phyloP scores from a whole-genome alignment of 2,888 invertebrate genomes.

The Melanotus villosus region DNA sequence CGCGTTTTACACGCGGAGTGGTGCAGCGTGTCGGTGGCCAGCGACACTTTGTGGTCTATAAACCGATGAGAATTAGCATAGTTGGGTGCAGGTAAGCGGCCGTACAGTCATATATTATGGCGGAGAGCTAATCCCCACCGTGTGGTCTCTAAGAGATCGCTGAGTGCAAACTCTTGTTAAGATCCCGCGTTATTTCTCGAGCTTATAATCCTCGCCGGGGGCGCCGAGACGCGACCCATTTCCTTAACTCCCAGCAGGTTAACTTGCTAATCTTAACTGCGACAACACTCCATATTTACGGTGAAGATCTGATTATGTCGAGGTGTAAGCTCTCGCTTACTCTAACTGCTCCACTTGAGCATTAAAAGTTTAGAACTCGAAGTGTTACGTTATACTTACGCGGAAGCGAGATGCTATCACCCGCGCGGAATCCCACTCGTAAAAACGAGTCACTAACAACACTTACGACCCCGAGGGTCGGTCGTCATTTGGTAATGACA shows the following conservation, averaged over 20 bases:
- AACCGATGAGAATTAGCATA: slow-evolving; percentile 46
- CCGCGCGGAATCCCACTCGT: slow-evolving; percentile 54
- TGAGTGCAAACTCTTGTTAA: slow-evolving; percentile 58
- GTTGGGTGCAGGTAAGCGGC: slow-evolving; percentile 46
- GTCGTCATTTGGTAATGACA: slow-evolving; percentile 63
- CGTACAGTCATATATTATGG: slow-evolving; percentile 52
- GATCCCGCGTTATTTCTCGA: slow-evolving; percentile 60
- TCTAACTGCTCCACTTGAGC: slow-evolving; percentile 47
- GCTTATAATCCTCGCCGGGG: slow-evolving; percentile 64
- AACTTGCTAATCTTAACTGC: slow-evolving; percentile 58
- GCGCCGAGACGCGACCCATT: slow-evolving; percentile 57
- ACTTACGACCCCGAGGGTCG: slow-evolving; percentile 55
- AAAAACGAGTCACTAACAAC: slow-evolving; percentile 58
- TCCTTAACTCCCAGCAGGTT: slow-evolving; percentile 58
- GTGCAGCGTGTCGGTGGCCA: slow-evolving; percentile 28
- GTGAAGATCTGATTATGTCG: slow-evolving; percentile 56
- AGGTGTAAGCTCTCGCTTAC: slow-evolving; percentile 48
- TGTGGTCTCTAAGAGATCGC: slow-evolving; percentile 45
- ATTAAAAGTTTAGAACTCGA: slow-evolving; percentile 52
- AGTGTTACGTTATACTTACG: slow-evolving; percentile 47
- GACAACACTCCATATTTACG: slow-evolving; percentile 54
- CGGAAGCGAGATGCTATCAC: slow-evolving; percentile 41
- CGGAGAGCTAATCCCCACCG: slow-evolving; percentile 44
- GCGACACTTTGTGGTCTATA: slow-evolving; percentile 37
- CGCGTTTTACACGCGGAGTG: slow-evolving; percentile 31